Conservation (phyloP, 2,113 vertebrate genomes). For the Collichthys lucidus region DNA sequence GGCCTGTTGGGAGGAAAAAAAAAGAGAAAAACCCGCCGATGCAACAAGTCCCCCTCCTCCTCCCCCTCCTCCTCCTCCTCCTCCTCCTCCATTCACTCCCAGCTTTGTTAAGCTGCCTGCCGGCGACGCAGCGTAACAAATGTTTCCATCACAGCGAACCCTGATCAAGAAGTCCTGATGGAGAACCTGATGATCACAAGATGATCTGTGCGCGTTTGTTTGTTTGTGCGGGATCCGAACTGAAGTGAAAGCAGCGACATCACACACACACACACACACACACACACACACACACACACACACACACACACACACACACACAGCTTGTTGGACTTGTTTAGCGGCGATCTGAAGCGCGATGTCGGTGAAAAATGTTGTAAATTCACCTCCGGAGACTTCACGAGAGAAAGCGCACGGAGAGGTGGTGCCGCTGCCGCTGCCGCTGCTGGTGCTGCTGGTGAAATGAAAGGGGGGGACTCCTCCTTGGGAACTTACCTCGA, state of each 20-base stretch:
- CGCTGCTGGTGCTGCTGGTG: no score
- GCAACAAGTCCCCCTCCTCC: constrained; percentile 88
- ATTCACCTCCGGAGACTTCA: constrained; percentile 16
- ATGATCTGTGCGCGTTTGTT: no score
- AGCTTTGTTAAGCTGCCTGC: constrained; percentile 87
- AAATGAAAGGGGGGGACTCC: constrained; percentile 43
- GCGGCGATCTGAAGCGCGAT: neutral
- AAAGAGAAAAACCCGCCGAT: constrained; percentile 75
- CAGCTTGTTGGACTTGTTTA: constrained; percentile 53
- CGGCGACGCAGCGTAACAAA: constrained; percentile 31
- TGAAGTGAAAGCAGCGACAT: constrained; percentile 66
- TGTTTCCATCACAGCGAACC: neutral
- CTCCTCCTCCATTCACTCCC: constrained; percentile 84
- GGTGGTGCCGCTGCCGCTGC: no score
- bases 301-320: neutral
- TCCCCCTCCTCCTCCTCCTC: no score
- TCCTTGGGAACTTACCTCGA: constrained; percentile 84
- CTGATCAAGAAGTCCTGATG: no score
- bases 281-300: no score
- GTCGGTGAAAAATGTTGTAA: constrained; percentile 19
- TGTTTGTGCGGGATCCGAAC: constrained; percentile 46
- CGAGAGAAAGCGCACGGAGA: no score
- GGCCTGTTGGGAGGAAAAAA: constrained; percentile 59
- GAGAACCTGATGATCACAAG: no score
- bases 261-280: no score